These are phyloP conservation scores for Lymantria monacha DNA, from an alignment of 2,888 invertebrate species.

Conservation along the genomic window DNA sequence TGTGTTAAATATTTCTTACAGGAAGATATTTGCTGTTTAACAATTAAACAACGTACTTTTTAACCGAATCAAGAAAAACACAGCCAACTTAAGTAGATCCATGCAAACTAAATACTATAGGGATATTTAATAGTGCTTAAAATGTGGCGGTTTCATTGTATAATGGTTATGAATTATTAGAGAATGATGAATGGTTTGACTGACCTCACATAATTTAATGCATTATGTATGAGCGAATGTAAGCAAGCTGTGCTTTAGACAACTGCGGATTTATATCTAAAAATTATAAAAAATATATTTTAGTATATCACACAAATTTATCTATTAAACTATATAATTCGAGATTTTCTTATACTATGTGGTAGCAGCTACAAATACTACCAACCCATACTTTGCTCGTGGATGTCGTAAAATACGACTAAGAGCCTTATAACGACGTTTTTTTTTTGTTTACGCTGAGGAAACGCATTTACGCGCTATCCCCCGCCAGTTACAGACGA, in stretches of 20 bases:
- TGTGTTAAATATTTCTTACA: background rate
- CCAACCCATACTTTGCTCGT: no score
- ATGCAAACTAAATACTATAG: background rate
- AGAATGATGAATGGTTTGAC: conserved; percentile 42
- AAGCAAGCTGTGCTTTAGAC: conserved; percentile 5
- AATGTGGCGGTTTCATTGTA: conserved; percentile 15
- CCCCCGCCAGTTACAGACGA: no score
- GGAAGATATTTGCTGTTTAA: background rate
- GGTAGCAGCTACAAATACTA: no score
- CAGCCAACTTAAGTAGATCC: conserved; percentile 15
- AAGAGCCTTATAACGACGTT: no score
- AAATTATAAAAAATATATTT: background rate
- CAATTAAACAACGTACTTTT: background rate
- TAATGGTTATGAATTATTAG: conserved; percentile 30
- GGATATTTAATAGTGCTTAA: background rate
- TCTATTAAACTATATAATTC: no score
- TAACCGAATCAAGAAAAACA: conserved; percentile 10
- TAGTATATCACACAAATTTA: no score
- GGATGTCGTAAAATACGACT: no score
- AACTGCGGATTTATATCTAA: conserved; percentile 7
- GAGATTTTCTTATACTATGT: no score
- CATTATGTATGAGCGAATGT: conserved; percentile 24
- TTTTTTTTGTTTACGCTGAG: no score
- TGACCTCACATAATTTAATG: conserved; percentile 43
- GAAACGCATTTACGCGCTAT: no score